Evolutionary conservation across 2,888 invertebrate genomes (phyloP), one percentile per base, ranked within the genome.

Genomic region (Halictus ligatus): DNA sequence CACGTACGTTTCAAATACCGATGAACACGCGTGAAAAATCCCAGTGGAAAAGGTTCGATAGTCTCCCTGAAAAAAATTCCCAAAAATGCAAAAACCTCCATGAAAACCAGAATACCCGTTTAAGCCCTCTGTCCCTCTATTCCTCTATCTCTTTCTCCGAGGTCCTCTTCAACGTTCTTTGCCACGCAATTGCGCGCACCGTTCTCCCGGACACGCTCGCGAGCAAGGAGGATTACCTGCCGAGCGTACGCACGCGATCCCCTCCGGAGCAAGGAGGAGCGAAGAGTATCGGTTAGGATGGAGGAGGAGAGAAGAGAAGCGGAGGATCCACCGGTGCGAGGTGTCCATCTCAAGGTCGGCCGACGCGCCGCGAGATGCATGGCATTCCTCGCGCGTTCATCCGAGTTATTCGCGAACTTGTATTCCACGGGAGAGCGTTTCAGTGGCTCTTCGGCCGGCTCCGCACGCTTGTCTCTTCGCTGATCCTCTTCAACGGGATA

Each of bases 261-360:
- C 25, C 60, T 29, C 60, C 60, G 25, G 25, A 10, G 50, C 18
- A 50, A 50, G 21, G 18, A 50, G 50, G 18, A 18, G 6, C 43
- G 8, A 43, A 43, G 43, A 50, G 25, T 29, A 25, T 12, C 60
- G 25, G 25, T n/a, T 10, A 10, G 58, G 58, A 60, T 21, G 0
- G 50, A 54, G 1, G 54, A 54, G 54, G 54, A 54, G 21, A 18
- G 21, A 54, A 54, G 54, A 54, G 69, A 73, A 75, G 40, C 72
- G 64, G n/a, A 35, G 73, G 80, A 77, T 81, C 74, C 85, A 81
- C 73, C 79, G 88, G 83, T 84, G 67, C 72, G 81, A 90, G 81
- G 80, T 87, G 84, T 87, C 83, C 89, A 82, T 86, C 79, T 83
- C 86, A 90, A 90, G 88, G 89, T 90, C 89, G 72, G 77, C 25